Evolutionary conservation across 2,888 invertebrate species (phyloP), one percentile per base, ranked within the genome.

Genomic region (Heteromyza rotundicornis): DNA sequence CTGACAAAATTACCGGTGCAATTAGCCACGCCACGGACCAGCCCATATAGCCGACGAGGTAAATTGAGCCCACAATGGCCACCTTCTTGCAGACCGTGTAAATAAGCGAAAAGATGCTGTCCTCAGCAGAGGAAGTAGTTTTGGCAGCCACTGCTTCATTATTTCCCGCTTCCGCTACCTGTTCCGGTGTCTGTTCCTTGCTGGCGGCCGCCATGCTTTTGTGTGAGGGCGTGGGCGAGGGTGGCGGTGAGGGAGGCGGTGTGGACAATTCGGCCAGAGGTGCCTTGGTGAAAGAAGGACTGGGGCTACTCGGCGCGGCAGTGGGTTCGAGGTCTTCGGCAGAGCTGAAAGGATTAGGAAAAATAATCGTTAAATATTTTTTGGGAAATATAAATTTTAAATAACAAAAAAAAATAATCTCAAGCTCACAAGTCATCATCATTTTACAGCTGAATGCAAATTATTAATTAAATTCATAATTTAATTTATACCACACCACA

Each of bases 1-100:
- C 92, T 2, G 92, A 89, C 57, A 95, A 84, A 22, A 94, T 86
- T 23, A 96, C 87, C 0, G 95, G 95, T 0, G 80, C 77, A 65
- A 96, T 87, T 20, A 96, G 86, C 96, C 96, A 96, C 52, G 93
- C 95, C 49, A 82, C 81, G 12, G 82, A 82, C 88, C 94, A 91
- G 80, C 92, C 90, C 90, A 92, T 90, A 76, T 93, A 94, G 1
- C 94, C 94, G 55, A 91, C 88, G 57, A 92, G 82, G 84, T 94
- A 94, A 50, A 93, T 89, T 8, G 88, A 84, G 22, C 92, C 92
- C 23, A 92, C 90, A 58, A 92, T 85, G 57, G 89, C 87, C 51
- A 90, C 87, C 84, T 90, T 90, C 80, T 90, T 90, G 27, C 86
- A 85, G 65, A 88, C 86, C 72, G 86, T 85, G 72, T 88, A 89